A percentile compares a stretch with the other conserved stretches of the same genome.
Conservation (phyloP, 1,140 invertebrate species). For the Drosophila bocqueti region DNA sequence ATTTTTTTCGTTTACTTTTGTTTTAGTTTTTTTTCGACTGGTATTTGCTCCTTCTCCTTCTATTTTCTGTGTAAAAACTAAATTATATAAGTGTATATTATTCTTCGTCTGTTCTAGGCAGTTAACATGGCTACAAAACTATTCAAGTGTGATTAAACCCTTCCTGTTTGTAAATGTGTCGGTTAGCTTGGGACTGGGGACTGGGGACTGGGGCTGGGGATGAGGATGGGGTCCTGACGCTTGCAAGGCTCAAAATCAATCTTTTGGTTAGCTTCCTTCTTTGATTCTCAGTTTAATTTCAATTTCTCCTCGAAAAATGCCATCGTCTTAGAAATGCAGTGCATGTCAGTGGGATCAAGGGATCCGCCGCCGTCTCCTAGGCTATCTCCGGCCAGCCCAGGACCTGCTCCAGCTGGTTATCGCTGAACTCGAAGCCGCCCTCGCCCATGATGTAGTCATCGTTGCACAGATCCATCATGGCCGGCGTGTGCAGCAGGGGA, state of each 20-base stretch:
- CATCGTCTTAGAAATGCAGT: slow-evolving; percentile 29
- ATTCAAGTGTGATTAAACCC: slow-evolving; percentile 70
- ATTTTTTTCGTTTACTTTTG: slow-evolving; percentile 14
- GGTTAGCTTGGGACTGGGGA: slow-evolving; percentile 35
- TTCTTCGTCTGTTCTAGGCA: slow-evolving; percentile 75
- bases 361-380: slow-evolving; percentile 19
- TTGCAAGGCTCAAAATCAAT: slow-evolving; percentile 67
- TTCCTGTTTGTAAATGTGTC: slow-evolving; percentile 60
- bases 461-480: slow-evolving; percentile 76
- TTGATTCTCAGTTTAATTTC: slow-evolving; percentile 51
- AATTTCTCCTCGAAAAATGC: slow-evolving; percentile 31
- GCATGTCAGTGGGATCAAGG: slow-evolving; percentile 26
- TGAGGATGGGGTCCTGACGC: slow-evolving; percentile 14
- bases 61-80: slow-evolving; percentile 48
- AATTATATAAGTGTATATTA: slow-evolving; percentile 69
- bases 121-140: slow-evolving; percentile 81
- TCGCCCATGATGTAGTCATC: slow-evolving; percentile 77
- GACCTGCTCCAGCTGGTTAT: slow-evolving; percentile 71
- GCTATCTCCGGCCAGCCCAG: slow-evolving; percentile 58
- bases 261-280: slow-evolving; percentile 52
- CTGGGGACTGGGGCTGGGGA: not conserved
- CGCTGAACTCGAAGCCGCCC: slow-evolving; percentile 54
- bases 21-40: slow-evolving; percentile 16
- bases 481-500: slow-evolving; percentile 70
- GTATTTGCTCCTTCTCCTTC: slow-evolving; percentile 17